Evolutionary conservation across 2,888 invertebrate genomes (phyloP).

Genomic region (Nemotelus pantherinus): DNA sequence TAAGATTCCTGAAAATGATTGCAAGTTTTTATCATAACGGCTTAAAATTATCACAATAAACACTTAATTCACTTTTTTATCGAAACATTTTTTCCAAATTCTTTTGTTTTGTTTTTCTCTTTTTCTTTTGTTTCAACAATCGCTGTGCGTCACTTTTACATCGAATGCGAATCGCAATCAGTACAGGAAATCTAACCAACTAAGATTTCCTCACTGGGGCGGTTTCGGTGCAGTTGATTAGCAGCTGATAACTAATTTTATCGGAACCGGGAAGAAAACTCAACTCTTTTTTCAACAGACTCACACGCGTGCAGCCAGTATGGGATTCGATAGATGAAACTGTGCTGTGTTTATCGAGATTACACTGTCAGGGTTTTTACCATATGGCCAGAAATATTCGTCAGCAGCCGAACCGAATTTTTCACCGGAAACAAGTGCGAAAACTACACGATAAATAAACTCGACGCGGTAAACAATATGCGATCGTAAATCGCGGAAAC

Average conservation of each 20-base stretch:
- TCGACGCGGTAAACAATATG: too few relatives aligned
- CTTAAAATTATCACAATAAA: slow-evolving; percentile 1
- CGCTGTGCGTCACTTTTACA: background rate
- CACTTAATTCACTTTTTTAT: slow-evolving; percentile 1
- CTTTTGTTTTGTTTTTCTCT: background rate
- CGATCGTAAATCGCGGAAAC: too few relatives aligned
- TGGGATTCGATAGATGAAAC: slow-evolving; percentile 2
- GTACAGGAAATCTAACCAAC: slow-evolving; percentile 14
- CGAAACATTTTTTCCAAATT: background rate
- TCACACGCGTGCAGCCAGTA: background rate
- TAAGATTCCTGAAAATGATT: background rate
- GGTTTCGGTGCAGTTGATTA: slow-evolving; percentile 4
- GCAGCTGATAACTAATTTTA: background rate
- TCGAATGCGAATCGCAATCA: background rate
- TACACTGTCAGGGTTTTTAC: background rate
- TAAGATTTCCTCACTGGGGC: slow-evolving; percentile 15
- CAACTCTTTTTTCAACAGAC: background rate
- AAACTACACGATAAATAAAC: too few relatives aligned
- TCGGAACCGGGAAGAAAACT: background rate
- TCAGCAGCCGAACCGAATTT: background rate
- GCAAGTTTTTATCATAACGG: background rate
- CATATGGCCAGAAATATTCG: background rate
- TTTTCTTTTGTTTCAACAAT: background rate
- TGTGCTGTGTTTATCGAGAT: background rate
- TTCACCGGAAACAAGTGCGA: too few relatives aligned